Conservation (phyloP, 2,113 vertebrate genomes). For the Lepus timidus region DNA sequence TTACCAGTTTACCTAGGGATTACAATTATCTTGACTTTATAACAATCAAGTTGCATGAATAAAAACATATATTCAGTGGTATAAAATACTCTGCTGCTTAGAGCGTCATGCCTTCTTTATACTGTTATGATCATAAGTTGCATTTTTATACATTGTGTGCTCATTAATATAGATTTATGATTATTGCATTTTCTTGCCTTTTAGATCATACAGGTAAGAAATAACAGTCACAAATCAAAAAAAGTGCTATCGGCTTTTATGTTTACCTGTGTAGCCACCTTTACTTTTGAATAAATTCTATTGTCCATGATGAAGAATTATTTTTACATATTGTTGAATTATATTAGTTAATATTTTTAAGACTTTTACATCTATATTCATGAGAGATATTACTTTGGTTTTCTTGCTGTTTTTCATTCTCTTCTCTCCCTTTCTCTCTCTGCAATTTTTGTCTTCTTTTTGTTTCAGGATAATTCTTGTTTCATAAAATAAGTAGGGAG, state of each 20-base stretch:
- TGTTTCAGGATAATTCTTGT: background rate
- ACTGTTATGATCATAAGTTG: background rate
- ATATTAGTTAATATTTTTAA: background rate
- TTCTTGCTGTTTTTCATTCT: background rate
- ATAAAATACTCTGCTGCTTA: background rate
- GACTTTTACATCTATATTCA: background rate
- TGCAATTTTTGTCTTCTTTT: background rate
- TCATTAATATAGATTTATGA: slow-evolving; percentile 6
- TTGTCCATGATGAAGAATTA: background rate
- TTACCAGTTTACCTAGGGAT: background rate
- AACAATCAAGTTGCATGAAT: background rate
- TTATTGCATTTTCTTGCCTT: background rate
- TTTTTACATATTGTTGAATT: background rate
- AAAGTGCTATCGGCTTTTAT: background rate
- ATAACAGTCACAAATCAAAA: background rate
- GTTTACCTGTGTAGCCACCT: background rate
- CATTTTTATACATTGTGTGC: background rate
- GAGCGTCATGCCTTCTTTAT: background rate
- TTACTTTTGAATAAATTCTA: background rate
- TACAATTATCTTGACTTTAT: slow-evolving; percentile 17
- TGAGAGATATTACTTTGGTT: background rate
- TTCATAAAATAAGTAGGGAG: background rate
- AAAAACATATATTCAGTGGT: background rate
- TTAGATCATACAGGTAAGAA: background rate
- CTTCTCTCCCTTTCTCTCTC: background rate